Evolutionary conservation across 2,113 vertebrate genomes (phyloP).

Genomic region (Hippoglossus stenolepis): DNA sequence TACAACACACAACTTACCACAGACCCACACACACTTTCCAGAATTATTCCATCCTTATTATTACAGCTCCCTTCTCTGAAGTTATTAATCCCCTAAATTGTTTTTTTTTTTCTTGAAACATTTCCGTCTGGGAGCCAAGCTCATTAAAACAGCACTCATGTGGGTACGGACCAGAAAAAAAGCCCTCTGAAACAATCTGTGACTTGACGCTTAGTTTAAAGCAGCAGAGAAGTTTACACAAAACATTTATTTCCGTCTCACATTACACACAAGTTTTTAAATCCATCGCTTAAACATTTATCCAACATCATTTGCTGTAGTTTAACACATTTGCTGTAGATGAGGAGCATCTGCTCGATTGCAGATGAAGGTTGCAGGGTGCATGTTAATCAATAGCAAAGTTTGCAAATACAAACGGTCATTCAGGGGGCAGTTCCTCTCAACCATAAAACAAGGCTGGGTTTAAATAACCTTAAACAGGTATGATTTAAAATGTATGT

Average conservation of each 20-base stretch:
- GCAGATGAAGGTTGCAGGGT: slow-evolving; percentile 32
- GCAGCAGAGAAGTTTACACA: slow-evolving; percentile 48
- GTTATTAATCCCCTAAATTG: slow-evolving; percentile 74
- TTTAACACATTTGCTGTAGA: slow-evolving; percentile 50
- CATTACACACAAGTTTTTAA: slow-evolving; percentile 49
- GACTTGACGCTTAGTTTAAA: slow-evolving; percentile 51
- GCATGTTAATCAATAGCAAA: slow-evolving; percentile 42
- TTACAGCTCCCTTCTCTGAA: slow-evolving; percentile 60
- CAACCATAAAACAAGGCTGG: slow-evolving; percentile 7
- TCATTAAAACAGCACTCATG: slow-evolving; percentile 74
- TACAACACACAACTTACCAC: slow-evolving; percentile 7
- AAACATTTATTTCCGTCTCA: slow-evolving; percentile 43
- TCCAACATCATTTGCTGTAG: slow-evolving; percentile 32
- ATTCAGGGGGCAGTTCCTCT: not conserved
- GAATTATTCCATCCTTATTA: slow-evolving; percentile 64
- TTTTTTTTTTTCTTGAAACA: slow-evolving; percentile 55
- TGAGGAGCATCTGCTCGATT: slow-evolving; percentile 37
- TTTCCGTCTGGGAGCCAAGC: slow-evolving; percentile 68
- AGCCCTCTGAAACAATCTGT: slow-evolving; percentile 62
- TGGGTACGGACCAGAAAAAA: slow-evolving; percentile 57
- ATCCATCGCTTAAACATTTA: slow-evolving; percentile 38
- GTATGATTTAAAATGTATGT: too few relatives aligned
- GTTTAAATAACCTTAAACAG: not conserved
- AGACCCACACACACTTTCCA: slow-evolving; percentile 28
- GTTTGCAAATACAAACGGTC: slow-evolving; percentile 23